Base-by-base conservation (phyloP, 2,888 invertebrate species). In the Amphipoea oculea region DNA sequence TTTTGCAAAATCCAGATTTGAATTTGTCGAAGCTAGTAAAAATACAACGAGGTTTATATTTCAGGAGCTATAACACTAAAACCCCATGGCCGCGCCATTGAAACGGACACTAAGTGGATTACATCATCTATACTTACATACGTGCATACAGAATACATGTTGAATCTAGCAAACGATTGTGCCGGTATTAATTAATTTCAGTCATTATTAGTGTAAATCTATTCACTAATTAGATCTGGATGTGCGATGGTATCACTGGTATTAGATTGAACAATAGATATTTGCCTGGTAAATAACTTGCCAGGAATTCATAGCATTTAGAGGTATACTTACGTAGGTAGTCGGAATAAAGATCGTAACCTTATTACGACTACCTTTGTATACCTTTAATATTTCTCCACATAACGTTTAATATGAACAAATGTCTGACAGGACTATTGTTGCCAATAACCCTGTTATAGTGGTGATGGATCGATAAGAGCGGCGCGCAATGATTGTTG, bases 141-240 rank as follows among this genome's bases (percentile, higher is more conserved):
- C 57, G 36, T 36, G 36, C 36, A 36, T 36, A 36, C 36, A 54
- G 63, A 20, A 40, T 63, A 42, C 6, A 29, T 42, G 63, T 69
- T 73, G 54, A 69, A 65, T 42, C 12, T 51, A 20, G 48, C 48
- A 69, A 81, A 81, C 65, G 48, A 74, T 69, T 73, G 42, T 69
- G 54, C 11, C 9, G 29, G 68, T 69, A 81, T 80, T 73, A 81
- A 81, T 81, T 81, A 80, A 81, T 81, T 51, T 51, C 40, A 42
- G 62, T 4, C 48, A 81, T 74, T 48, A 81, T 81, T 74, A 79
- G 63, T 81, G 81, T 65, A 60, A 57, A 57, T 62, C 67, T 29
- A 66, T 40, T 48, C 74, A 42, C 40, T 42, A 79, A 79, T 71
- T 71, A 60, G 65, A 54, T 51, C 36, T 78, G 48, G 9, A 65